Evolutionary conservation across 2,888 invertebrate species (phyloP).

Genomic region (Diabrotica balteata): DNA sequence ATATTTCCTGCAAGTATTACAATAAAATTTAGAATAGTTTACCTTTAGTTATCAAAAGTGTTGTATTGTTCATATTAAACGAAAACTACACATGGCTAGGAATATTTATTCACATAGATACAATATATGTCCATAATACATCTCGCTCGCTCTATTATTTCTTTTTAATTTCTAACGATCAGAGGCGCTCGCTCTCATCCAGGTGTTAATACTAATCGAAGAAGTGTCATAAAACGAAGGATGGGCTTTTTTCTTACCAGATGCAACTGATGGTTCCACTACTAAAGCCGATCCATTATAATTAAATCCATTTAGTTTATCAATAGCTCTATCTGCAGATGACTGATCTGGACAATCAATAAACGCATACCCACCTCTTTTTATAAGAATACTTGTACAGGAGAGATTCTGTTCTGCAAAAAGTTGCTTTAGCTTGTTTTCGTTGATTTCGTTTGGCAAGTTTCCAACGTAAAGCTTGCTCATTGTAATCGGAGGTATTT

Average conservation of each 20-base stretch:
- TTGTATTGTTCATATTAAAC: too few species aligned
- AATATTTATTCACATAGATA: slow-evolving; percentile 15
- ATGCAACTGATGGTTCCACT: slow-evolving; percentile 33
- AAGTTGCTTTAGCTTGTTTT: slow-evolving; percentile 75
- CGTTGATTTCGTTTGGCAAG: slow-evolving; percentile 78
- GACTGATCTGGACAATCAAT: slow-evolving; percentile 86
- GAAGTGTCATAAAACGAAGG: slow-evolving; percentile 20
- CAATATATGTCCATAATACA: slow-evolving; percentile 6
- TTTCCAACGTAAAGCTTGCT: slow-evolving; percentile 86
- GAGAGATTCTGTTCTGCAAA: slow-evolving; percentile 80
- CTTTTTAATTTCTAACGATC: slow-evolving; percentile 11
- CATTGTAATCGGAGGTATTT: slow-evolving; percentile 66
- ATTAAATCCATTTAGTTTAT: slow-evolving; percentile 74
- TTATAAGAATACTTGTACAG: slow-evolving; percentile 79
- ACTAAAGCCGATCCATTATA: slow-evolving; percentile 32
- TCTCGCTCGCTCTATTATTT: slow-evolving; percentile 4
- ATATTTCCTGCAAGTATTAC: too few species aligned
- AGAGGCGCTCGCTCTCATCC: slow-evolving; percentile 31
- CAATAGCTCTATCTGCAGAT: slow-evolving; percentile 83
- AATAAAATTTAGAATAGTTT: too few species aligned
- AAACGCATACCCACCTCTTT: slow-evolving; percentile 87
- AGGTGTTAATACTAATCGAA: slow-evolving; percentile 21
- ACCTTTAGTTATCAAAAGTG: too few species aligned
- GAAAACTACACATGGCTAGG: not conserved
- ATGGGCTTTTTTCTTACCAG: slow-evolving; percentile 29